Conservation (phyloP, 2,113 vertebrate genomes). For the Mohoua ochrocephala region DNA sequence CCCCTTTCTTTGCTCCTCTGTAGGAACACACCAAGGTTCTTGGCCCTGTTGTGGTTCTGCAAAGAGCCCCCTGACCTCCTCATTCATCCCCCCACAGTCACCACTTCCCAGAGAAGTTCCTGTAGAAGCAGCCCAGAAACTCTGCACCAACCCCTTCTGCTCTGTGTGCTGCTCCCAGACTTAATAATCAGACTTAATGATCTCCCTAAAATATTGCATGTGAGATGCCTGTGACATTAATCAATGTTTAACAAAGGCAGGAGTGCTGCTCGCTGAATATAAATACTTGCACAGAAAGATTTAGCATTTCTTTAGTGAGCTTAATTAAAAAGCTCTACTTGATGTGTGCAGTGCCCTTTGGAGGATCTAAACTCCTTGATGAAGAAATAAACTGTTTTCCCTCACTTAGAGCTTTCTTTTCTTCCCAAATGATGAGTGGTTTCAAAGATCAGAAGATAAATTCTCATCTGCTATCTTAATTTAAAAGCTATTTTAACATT, state of each 20-base stretch:
- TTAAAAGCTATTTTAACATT: constrained; percentile 2
- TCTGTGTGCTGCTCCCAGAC: neutral
- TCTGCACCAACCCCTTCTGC: neutral
- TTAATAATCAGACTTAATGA: constrained; percentile 9
- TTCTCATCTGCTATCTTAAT: neutral
- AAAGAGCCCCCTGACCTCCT: neutral
- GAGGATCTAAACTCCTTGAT: neutral
- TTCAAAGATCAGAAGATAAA: constrained; percentile 24
- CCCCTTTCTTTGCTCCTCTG: neutral
- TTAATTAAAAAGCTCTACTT: constrained; percentile 51
- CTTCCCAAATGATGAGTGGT: neutral
- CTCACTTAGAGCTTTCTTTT: neutral
- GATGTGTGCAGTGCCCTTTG: neutral
- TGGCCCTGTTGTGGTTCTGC: neutral
- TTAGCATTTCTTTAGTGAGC: constrained; percentile 32
- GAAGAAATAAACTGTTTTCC: constrained; percentile 34
- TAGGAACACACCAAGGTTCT: neutral
- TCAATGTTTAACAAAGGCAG: constrained; percentile 36
- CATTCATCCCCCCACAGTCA: accelerated
- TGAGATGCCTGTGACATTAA: neutral
- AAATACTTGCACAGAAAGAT: constrained; percentile 35
- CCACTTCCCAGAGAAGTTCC: neutral
- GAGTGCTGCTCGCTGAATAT: neutral
- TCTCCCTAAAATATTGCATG: neutral
- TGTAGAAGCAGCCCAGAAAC: neutral